Conservation (phyloP, 2,113 vertebrate species). For the Geococcyx californianus region DNA sequence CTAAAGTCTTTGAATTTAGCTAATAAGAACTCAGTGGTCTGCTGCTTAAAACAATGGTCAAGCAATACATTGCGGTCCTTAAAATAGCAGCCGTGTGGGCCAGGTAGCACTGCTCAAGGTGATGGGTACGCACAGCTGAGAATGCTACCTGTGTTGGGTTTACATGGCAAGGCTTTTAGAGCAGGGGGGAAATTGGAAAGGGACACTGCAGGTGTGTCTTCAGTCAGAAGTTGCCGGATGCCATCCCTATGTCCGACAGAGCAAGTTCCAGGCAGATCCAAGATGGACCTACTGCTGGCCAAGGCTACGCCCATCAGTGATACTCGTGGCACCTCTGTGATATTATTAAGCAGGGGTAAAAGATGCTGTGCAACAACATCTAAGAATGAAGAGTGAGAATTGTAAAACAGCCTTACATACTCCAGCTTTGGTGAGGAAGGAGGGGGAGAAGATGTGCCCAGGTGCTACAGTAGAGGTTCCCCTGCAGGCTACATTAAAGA, state of each 20-base stretch:
- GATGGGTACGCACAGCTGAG: background rate
- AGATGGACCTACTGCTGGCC: rapidly evolving
- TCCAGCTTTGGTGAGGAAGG: background rate
- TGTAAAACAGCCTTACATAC: background rate
- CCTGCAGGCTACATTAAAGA: rapidly evolving
- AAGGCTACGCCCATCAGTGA: background rate
- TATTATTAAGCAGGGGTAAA: background rate
- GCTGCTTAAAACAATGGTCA: background rate
- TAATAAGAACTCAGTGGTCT: background rate
- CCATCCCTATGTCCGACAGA: background rate
- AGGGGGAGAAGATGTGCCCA: rapidly evolving
- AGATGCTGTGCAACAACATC: background rate
- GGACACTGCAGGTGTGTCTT: background rate
- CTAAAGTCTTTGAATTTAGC: background rate
- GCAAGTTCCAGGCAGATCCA: background rate
- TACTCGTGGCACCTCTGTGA: rapidly evolving
- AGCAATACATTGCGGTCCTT: background rate
- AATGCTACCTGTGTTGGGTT: background rate
- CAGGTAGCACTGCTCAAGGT: background rate
- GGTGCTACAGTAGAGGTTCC: background rate
- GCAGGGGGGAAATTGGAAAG: rapidly evolving
- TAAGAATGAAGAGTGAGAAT: background rate
- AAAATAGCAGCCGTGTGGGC: background rate
- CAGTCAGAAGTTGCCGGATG: background rate
- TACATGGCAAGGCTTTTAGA: background rate